Evolutionary conservation across 1,140 invertebrate species (phyloP), one percentile per base, ranked within the genome.

Genomic region (Neodiprion fabricii): DNA sequence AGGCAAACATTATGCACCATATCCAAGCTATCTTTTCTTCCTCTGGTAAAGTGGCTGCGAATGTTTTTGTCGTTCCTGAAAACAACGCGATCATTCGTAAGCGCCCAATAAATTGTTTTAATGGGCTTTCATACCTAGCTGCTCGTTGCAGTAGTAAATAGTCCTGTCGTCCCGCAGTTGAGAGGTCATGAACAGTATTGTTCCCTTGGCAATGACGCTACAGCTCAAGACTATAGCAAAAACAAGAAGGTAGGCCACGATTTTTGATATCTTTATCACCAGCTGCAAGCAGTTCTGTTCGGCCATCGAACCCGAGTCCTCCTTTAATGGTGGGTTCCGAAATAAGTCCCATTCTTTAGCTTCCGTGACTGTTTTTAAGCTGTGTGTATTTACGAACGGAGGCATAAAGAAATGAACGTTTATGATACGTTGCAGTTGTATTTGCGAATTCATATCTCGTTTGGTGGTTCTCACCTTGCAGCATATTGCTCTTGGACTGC

Each of bases 271-370:
- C 83, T 93, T 93, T 72, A 96, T 92, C 47, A 92, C 93, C 78
- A 95, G 87, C 82, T 96, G 94, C 75, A 96, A 90, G 84, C 94
- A 96, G 84, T 91, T 91, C 84, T 96, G 95, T 79, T 92, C 94
- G 71, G 93, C 94, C 91, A 94, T 95, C 12, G 95, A 96, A 74
- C 94, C 95, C 76, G 93, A 95, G 86, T 96, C 94, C 77, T 92
- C 90, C 84, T 95, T 95, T 75, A 92, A 91, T 10, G 95, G 95
- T 72, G 94, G 93, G 84, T 94, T 93, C 83, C 95, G 90, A 89
- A 97, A 98, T 21, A 96, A 93, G 89, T 97, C 96, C 96, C 96
- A 98, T 91, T 93, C 94, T 92, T 95, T 95, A 75, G 94, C 93
- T 84, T 96, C 95, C 50, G 28, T 40, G 28, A 40, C 28, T 40